These are phyloP conservation scores for Tetramorium simillimum DNA, from an alignment of 1,140 invertebrate species.

Conservation along the genomic window DNA sequence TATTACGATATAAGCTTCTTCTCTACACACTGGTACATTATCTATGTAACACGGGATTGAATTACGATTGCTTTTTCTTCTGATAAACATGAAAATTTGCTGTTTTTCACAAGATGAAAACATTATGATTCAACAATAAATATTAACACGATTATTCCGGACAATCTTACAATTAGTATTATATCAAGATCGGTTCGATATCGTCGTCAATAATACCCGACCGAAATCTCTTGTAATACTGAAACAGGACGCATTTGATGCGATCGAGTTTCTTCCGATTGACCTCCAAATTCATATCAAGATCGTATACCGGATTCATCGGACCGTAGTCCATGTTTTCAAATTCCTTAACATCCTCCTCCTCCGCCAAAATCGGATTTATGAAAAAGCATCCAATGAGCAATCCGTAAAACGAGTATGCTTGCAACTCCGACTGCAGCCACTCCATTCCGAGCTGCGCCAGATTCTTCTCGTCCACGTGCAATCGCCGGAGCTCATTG, in stretches of 20 bases:
- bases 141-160: background rate
- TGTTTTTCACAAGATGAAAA: background rate
- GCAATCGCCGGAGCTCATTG: constrained; percentile 54
- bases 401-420: constrained; percentile 73
- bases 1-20: too few relatives aligned
- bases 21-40: too few relatives aligned
- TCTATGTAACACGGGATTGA: background rate
- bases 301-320: background rate
- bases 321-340: background rate
- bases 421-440: constrained; percentile 72
- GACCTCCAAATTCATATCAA: background rate
- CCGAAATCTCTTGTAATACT: background rate
- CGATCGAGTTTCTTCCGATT: background rate
- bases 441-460: constrained; percentile 64
- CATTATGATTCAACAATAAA: background rate
- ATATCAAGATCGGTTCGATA: too few relatives aligned
- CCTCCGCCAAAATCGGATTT: constrained; percentile 69
- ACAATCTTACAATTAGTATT: too few relatives aligned
- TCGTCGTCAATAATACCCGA: constrained; percentile 1
- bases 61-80: background rate
- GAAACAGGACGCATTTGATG: background rate
- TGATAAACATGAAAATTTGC: background rate
- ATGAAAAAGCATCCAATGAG: constrained; percentile 72
- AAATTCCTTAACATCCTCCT: constrained; percentile 45
- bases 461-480: constrained; percentile 45